These are phyloP conservation scores for Clivina fossor DNA, from an alignment of 2,888 invertebrate genomes.

Conservation along the genomic window DNA sequence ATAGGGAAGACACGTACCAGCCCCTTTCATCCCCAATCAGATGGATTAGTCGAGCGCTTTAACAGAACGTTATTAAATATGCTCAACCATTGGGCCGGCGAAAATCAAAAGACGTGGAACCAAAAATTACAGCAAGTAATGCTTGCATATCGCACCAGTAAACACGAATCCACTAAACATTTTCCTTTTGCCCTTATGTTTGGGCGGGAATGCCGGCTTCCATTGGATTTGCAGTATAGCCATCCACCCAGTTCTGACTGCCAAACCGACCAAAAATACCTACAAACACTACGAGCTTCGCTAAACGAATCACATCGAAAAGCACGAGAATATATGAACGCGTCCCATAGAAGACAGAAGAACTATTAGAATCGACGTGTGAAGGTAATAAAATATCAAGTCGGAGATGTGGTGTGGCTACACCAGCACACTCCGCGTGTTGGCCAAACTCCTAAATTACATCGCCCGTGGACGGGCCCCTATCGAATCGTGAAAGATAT, in stretches of 20 bases:
- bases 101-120: slow-evolving; percentile 35
- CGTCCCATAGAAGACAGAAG: no score
- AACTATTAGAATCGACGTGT: background rate
- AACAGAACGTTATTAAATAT: background rate
- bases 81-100: no score
- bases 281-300: no score
- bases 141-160: slow-evolving; percentile 8
- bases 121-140: slow-evolving; percentile 29
- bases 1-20: slow-evolving; percentile 36
- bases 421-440: slow-evolving; percentile 15
- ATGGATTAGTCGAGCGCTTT: slow-evolving; percentile 29
- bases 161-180: slow-evolving; percentile 15
- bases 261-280: no score
- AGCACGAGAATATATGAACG: no score
- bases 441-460: slow-evolving; percentile 30
- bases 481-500: slow-evolving; percentile 34
- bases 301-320: no score
- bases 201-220: background rate
- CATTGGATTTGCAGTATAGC: background rate
- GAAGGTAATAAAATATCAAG: background rate
- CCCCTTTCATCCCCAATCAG: slow-evolving; percentile 37
- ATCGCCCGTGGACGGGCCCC: slow-evolving; percentile 31
- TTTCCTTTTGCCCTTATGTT: background rate
- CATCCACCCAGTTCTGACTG: background rate
- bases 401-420: slow-evolving; percentile 32